A percentile compares a stretch with the other conserved stretches of the same genome.
These are phyloP conservation scores for Helarctos malayanus DNA, from an alignment of 2,797 vertebrate genomes.

Conservation along the genomic window DNA sequence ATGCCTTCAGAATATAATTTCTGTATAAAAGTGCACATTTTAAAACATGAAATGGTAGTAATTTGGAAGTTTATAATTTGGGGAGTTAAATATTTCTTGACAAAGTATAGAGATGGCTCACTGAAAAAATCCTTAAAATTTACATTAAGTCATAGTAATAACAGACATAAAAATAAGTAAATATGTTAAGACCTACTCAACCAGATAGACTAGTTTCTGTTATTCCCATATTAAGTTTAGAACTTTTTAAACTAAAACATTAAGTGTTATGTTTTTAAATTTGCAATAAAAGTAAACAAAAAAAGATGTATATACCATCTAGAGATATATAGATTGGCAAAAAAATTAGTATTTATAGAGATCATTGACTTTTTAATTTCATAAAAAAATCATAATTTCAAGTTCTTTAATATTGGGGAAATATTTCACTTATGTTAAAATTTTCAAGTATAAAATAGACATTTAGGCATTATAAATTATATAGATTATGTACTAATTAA, in stretches of 20 bases:
- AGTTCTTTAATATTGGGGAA: not conserved
- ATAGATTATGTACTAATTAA: not conserved
- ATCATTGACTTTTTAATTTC: slow-evolving; percentile 22
- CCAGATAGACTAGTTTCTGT: not conserved
- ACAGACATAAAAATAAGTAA: not conserved
- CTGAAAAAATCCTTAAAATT: not conserved
- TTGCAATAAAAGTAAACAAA: not conserved
- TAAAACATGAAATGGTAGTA: not conserved
- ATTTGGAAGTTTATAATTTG: not conserved
- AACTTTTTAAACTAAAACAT: not conserved
- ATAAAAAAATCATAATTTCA: slow-evolving; percentile 4
- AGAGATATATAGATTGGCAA: not conserved
- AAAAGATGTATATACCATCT: not conserved
- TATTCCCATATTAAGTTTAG: not conserved
- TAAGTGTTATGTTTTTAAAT: not conserved
- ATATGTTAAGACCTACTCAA: not conserved
- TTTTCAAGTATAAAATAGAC: slow-evolving; percentile 23
- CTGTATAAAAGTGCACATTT: not conserved
- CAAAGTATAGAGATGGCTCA: not conserved
- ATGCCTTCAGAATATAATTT: not conserved
- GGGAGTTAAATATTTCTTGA: not conserved
- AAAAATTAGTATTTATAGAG: not conserved
- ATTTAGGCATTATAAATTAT: not conserved
- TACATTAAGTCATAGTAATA: not conserved
- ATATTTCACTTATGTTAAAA: not conserved